Base-by-base conservation (phyloP, 2,888 invertebrate species). In the Hoplodrina ambigua region DNA sequence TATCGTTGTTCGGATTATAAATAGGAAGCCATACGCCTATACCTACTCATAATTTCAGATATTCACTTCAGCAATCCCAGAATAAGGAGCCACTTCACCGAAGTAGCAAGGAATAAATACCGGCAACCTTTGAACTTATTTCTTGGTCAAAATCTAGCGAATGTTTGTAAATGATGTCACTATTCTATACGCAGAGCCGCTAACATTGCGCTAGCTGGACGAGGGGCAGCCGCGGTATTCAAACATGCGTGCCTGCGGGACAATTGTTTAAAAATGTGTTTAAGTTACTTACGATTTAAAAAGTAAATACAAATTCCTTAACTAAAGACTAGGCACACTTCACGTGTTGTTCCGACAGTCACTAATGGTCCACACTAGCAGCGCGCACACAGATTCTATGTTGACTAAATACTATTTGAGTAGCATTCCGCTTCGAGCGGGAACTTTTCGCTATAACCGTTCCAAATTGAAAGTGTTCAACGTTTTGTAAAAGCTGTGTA, bases 361-460 rank as follows among this genome's bases (percentile, higher is more conserved):
- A 57, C 61, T 15, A 55, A 62, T 72, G 61, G 59, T 60, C 59
- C 68, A 62, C 73, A 81, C 83, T 67, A 61, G 69, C 55, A 44
- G 53, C 73, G 56, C 56, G 52, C 61, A 58, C 69, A 65, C 71
- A 81, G 75, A 65, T 65, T 68, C 72, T 72, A 69, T 79, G 73
- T 83, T 78, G 78, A 88, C 87, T 86, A 80, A 80, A 82, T 84
- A 70, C 62, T 63, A 68, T 74, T 87, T 84, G 77, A 81, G 87
- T 79, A 83, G 49, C 64, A 72, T 59, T 72, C 49, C 33, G 52
- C 80, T 82, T 83, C 83, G 75, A 86, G 90, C 91, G 92, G 90
- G 90, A 91, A 89, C 82, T 65, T 75, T 75, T 75, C 64, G 63
- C 17, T 75, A 78, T 65, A 78, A 85, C 4, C 55, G 85, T 41